Percentiles rank a stretch among this genome's conserved stretches.
These are phyloP conservation scores for Parazoanthus atlanticus DNA, from an alignment of 92 coral and sea anemone species.

Conservation along the genomic window DNA sequence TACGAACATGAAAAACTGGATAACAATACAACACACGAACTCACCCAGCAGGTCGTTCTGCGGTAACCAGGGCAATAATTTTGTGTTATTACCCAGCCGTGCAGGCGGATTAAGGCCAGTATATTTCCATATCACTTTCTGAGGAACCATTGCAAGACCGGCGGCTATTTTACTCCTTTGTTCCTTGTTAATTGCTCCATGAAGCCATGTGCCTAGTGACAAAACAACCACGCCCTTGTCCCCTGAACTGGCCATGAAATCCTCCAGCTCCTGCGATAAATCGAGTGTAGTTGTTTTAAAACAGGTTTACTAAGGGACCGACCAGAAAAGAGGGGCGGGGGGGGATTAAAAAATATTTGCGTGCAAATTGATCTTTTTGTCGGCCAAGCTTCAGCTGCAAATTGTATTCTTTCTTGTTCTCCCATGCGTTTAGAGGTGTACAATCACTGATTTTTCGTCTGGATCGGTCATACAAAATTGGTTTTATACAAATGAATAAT, in stretches of 20 bases:
- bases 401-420: too few species aligned
- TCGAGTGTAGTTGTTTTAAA: not conserved
- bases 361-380: too few species aligned
- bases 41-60: slow-evolving; percentile 41
- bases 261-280: slow-evolving; percentile 29
- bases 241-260: slow-evolving; percentile 21
- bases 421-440: too few species aligned
- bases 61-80: slow-evolving; percentile 31
- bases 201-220: slow-evolving; percentile 36
- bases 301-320: too few species aligned
- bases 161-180: slow-evolving; percentile 13
- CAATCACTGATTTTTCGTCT: too few species aligned
- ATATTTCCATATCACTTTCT: slow-evolving; percentile 35
- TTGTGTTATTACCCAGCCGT: slow-evolving; percentile 23
- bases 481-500: too few species aligned
- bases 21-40: not conserved
- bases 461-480: too few species aligned
- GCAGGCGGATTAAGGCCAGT: slow-evolving; percentile 5
- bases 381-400: too few species aligned
- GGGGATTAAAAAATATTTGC: too few species aligned
- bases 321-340: too few species aligned
- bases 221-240: slow-evolving; percentile 23
- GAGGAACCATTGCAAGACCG: slow-evolving; percentile 30
- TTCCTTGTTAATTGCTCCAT: slow-evolving; percentile 7
- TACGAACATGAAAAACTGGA: not conserved